A percentile compares a stretch with the other conserved stretches of the same genome.
phyloP scores from a whole-genome alignment of 1,140 invertebrate species.

The Mylabris phalerata region DNA sequence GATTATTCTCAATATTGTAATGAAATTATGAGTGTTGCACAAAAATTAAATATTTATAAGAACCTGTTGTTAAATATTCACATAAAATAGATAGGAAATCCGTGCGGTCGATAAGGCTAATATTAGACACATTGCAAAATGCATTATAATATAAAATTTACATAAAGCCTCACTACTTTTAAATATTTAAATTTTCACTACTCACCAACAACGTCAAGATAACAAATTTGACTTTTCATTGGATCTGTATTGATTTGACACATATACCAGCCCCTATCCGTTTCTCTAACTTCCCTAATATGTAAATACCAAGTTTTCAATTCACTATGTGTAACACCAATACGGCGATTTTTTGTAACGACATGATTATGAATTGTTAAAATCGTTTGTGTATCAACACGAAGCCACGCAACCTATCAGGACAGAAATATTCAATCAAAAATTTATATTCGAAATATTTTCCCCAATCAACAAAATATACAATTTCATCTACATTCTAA shows the following conservation, averaged over 20 bases:
- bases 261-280: conserved; percentile 79
- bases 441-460: not conserved
- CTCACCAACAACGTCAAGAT: conserved; percentile 81
- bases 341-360: conserved; percentile 81
- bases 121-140: too few species aligned
- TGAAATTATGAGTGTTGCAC: too few species aligned
- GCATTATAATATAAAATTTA: too few species aligned
- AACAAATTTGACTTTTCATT: conserved; percentile 84
- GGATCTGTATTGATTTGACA: conserved; percentile 88
- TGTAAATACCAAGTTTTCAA: conserved; percentile 78
- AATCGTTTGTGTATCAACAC: conserved; percentile 87
- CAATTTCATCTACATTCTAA: too few species aligned
- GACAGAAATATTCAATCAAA: conserved; percentile 9
- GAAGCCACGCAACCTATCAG: conserved; percentile 77
- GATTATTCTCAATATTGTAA: too few species aligned
- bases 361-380: conserved; percentile 81
- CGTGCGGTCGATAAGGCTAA: too few species aligned
- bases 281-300: conserved; percentile 69
- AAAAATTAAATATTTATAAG: too few species aligned
- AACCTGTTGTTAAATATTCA: too few species aligned
- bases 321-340: conserved; percentile 73
- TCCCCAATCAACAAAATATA: too few species aligned
- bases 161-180: too few species aligned
- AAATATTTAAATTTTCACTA: conserved; percentile 5
- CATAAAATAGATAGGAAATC: too few species aligned